phyloP scores from a whole-genome alignment of 2,113 vertebrate species.

The Heterochromis multidens region DNA sequence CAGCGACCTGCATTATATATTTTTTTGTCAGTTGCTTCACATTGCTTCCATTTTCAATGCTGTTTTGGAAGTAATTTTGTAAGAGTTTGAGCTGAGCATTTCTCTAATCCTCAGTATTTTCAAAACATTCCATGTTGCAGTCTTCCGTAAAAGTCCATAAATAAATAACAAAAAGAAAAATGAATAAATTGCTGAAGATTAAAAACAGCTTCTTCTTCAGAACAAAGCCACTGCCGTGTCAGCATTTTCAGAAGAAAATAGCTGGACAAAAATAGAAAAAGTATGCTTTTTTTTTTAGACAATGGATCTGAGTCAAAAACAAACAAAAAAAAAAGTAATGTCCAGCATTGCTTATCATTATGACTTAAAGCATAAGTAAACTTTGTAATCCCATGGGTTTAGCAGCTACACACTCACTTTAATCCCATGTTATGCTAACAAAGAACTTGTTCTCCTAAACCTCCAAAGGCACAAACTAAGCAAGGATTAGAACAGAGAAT shows the following conservation, averaged over 20 bases:
- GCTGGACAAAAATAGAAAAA: constrained; percentile 11
- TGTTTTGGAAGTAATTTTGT: constrained; percentile 17
- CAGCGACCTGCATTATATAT: background rate
- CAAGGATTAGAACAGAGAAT: constrained; percentile 54
- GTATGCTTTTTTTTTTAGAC: background rate
- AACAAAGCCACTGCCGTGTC: background rate
- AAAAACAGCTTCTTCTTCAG: background rate
- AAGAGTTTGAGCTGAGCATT: constrained; percentile 1
- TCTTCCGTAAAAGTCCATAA: background rate
- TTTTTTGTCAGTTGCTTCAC: constrained; percentile 8
- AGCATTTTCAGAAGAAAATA: background rate
- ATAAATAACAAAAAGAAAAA: background rate
- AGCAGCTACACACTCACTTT: constrained; percentile 44
- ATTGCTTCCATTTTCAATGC: constrained; percentile 24
- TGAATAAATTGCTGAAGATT: background rate
- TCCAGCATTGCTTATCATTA: background rate
- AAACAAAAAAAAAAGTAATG: background rate
- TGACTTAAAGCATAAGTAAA: constrained; percentile 33
- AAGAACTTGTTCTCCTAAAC: constrained; percentile 29
- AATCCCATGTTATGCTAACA: constrained; percentile 61
- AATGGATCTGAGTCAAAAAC: background rate
- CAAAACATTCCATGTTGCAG: background rate
- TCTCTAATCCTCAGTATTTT: background rate
- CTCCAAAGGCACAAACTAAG: constrained; percentile 43
- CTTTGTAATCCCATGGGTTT: constrained; percentile 46